Evolutionary conservation across 2,797 vertebrate genomes (phyloP).

Genomic region (Neosilurus mollespiculum): DNA sequence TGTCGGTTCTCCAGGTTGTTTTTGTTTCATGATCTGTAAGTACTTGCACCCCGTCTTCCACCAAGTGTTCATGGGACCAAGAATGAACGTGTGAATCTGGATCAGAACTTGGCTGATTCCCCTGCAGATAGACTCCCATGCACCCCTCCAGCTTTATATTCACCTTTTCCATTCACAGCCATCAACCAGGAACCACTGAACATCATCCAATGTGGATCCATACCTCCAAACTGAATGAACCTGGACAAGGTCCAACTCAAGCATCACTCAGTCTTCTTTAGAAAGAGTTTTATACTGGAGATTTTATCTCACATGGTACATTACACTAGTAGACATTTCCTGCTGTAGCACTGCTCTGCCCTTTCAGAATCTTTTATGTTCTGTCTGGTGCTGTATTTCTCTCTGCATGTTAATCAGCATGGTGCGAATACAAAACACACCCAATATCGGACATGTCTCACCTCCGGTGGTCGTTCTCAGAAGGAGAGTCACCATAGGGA

Average conservation of each 20-base stretch:
- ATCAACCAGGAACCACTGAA: neutral
- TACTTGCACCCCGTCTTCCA: neutral
- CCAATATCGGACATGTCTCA: neutral
- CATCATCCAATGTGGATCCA: neutral
- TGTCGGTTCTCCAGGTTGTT: neutral
- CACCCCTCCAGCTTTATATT: neutral
- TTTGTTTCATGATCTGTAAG: neutral
- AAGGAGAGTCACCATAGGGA: neutral
- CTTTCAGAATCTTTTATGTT: neutral
- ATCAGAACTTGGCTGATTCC: neutral
- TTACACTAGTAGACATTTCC: neutral
- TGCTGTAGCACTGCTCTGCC: neutral
- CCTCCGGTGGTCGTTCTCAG: neutral
- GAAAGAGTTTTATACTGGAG: neutral
- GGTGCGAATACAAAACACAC: neutral
- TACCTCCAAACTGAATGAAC: neutral
- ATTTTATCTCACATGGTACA: neutral
- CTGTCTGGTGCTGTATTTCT: neutral
- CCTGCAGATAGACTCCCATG: neutral
- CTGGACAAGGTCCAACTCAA: neutral
- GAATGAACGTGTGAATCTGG: neutral
- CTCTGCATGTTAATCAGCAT: neutral
- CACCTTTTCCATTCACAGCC: neutral
- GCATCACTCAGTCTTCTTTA: neutral
- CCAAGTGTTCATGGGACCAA: neutral